Conservation (phyloP, 2,888 invertebrate genomes). For the Globia sparganii region DNA sequence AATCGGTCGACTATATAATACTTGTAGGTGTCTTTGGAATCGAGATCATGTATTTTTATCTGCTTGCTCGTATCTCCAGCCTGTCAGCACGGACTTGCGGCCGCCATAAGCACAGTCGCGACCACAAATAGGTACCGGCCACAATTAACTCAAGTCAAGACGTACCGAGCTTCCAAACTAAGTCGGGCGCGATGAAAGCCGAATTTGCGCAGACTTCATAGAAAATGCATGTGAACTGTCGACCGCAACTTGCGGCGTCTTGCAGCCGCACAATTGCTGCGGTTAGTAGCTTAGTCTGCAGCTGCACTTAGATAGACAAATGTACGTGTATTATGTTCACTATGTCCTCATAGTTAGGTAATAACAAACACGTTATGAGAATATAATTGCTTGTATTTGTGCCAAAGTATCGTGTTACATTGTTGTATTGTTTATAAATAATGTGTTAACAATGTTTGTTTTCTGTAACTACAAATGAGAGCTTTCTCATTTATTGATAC, state of each 20-base stretch:
- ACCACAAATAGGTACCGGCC: slow-evolving; percentile 36
- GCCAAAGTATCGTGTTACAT: slow-evolving; percentile 57
- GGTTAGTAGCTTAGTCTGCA: slow-evolving; percentile 47
- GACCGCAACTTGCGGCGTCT: slow-evolving; percentile 55
- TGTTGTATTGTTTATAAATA: slow-evolving; percentile 45
- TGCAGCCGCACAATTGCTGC: slow-evolving; percentile 26
- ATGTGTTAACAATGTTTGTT: slow-evolving; percentile 50
- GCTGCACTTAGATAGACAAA: slow-evolving; percentile 44
- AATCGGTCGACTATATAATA: background rate
- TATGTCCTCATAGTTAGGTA: slow-evolving; percentile 46
- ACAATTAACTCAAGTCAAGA: slow-evolving; percentile 54
- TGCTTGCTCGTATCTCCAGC: background rate
- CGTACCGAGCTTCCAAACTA: slow-evolving; percentile 33
- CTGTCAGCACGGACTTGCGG: slow-evolving; percentile 6
- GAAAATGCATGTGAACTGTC: slow-evolving; percentile 58
- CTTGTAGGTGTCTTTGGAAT: background rate
- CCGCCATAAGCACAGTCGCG: background rate
- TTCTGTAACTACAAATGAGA: slow-evolving; percentile 30
- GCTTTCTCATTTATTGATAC: too few species aligned
- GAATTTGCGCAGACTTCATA: slow-evolving; percentile 56
- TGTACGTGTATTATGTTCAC: background rate
- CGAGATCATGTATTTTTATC: background rate
- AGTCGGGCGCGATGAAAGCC: slow-evolving; percentile 40
- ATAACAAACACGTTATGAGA: slow-evolving; percentile 60
- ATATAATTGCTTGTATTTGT: slow-evolving; percentile 60